These are phyloP conservation scores for Dendrolimus punctatus DNA, from an alignment of 1,140 invertebrate genomes.

Conservation along the genomic window DNA sequence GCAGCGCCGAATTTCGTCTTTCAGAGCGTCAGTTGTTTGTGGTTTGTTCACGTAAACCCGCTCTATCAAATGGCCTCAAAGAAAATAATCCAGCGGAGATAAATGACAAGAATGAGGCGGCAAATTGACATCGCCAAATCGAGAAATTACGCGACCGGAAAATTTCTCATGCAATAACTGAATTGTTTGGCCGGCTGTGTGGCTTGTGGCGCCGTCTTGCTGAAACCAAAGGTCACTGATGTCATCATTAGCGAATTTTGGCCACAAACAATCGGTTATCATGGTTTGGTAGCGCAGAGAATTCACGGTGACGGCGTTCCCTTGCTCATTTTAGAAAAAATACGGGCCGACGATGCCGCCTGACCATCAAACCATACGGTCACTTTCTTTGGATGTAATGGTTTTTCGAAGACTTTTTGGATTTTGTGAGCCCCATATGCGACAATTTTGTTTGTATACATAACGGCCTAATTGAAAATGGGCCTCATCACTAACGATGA, in stretches of 20 bases:
- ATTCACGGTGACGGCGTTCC: neutral
- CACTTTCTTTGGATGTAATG: slow-evolving; percentile 1
- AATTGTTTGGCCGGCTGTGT: neutral
- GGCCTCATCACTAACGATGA: neutral
- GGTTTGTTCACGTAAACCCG: slow-evolving; percentile 1
- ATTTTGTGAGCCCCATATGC: no score
- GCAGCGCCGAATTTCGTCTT: neutral
- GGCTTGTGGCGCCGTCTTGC: neutral
- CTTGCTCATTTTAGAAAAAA: no score
- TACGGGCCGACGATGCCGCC: no score
- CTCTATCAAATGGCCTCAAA: neutral
- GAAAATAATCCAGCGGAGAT: neutral
- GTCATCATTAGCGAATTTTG: neutral
- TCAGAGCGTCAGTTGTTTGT: neutral
- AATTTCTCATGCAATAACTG: slow-evolving; percentile 1
- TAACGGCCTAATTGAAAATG: neutral
- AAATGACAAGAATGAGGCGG: no score
- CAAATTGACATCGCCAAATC: no score
- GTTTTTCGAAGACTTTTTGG: neutral
- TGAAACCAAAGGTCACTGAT: neutral
- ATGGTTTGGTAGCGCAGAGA: neutral
- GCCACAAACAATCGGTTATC: neutral
- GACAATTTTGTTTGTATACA: neutral
- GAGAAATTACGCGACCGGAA: neutral
- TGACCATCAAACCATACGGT: neutral